Evolutionary conservation across 2,797 vertebrate species (phyloP).

Genomic region (Chelidonichthys spinosus): DNA sequence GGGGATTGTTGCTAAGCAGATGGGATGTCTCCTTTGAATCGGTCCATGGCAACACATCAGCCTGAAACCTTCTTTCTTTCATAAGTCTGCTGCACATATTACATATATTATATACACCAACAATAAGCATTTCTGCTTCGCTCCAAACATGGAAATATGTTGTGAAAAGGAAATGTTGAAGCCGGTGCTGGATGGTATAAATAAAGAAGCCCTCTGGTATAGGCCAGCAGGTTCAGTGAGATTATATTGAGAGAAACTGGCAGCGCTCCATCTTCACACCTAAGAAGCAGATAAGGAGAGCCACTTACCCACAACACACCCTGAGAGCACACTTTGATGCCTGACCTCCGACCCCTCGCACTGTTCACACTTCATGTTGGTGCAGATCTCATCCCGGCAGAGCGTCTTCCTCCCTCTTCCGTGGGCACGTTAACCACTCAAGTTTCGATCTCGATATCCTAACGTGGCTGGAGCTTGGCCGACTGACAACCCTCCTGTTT

Average conservation of each 20-base stretch:
- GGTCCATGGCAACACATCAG: constrained; percentile 36
- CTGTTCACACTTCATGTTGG: constrained; percentile 17
- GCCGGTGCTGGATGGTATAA: not conserved
- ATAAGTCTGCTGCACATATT: not conserved
- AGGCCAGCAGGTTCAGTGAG: constrained; percentile 8
- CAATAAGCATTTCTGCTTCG: not conserved
- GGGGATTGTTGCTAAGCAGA: constrained; percentile 68
- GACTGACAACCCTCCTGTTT: constrained; percentile 10
- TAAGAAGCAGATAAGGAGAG: constrained; percentile 31
- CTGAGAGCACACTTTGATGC: constrained; percentile 33
- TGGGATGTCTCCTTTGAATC: constrained; percentile 57
- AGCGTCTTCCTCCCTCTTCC: not conserved
- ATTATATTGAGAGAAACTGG: constrained; percentile 12
- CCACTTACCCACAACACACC: constrained; percentile 54
- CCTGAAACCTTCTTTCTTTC: constrained; percentile 20
- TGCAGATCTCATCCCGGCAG: constrained; percentile 25
- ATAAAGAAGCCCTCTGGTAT: constrained; percentile 18
- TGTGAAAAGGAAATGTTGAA: not conserved
- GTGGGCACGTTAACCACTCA: not conserved
- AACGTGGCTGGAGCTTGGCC: constrained; percentile 30
- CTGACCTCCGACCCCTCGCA: constrained; percentile 16
- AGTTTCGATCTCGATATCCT: constrained; percentile 8
- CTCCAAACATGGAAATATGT: not conserved
- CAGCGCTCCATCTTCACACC: constrained; percentile 18
- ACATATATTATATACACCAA: not conserved